These are phyloP conservation scores for Drosophila lacicola DNA, from an alignment of 2,888 invertebrate species.

Conservation along the genomic window DNA sequence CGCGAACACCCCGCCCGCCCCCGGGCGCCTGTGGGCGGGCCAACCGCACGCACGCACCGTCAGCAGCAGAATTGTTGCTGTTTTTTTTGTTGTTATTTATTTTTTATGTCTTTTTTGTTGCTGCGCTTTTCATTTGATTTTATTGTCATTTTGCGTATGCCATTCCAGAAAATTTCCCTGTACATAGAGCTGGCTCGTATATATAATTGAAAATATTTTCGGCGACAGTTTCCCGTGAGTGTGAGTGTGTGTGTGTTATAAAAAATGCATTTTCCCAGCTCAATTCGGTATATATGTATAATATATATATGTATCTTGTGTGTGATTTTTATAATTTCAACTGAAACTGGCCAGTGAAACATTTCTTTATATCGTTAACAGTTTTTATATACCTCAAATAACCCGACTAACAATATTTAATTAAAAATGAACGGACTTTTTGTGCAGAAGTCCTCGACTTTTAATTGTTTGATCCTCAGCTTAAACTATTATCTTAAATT, in stretches of 20 bases:
- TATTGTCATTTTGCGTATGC: slow-evolving; percentile 66
- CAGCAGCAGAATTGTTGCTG: slow-evolving; percentile 15
- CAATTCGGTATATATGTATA: not conserved
- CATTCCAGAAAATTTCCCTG: slow-evolving; percentile 41
- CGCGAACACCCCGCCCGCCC: too few species aligned
- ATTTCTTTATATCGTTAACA: too few species aligned
- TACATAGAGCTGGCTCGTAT: slow-evolving; percentile 12
- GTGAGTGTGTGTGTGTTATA: not conserved
- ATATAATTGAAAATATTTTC: slow-evolving; percentile 1
- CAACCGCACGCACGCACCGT: slow-evolving; percentile 40
- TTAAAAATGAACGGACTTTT: too few species aligned
- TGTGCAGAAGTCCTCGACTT: too few species aligned
- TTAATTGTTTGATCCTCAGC: too few species aligned
- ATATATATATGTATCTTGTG: not conserved
- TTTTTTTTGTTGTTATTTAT: slow-evolving; percentile 32
- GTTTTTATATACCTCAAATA: too few species aligned
- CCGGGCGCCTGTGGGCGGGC: slow-evolving; percentile 37
- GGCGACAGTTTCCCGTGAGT: too few species aligned
- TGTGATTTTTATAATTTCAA: not conserved
- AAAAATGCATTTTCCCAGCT: slow-evolving; percentile 1
- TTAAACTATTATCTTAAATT: too few species aligned
- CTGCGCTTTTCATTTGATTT: slow-evolving; percentile 60
- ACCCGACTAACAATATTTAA: too few species aligned
- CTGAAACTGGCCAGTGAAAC: not conserved
- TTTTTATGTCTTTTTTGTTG: slow-evolving; percentile 28